Base-by-base conservation (phyloP, 2,113 vertebrate species). In the Alethe diademata region DNA sequence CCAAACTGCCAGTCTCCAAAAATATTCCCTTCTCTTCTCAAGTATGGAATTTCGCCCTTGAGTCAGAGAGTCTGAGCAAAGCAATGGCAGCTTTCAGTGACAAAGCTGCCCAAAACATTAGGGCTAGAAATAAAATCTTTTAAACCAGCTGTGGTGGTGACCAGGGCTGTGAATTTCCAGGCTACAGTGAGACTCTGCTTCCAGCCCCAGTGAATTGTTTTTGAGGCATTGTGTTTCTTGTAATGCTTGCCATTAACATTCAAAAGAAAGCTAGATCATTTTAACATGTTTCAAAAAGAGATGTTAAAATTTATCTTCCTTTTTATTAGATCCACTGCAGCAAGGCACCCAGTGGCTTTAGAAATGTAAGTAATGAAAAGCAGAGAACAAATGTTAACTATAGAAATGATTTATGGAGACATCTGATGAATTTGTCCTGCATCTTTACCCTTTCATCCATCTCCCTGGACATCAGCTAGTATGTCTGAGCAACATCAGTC, bases 251-350 rank as follows among this genome's bases (percentile, higher is more conserved):
- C 64, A 79, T 95, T 94, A 93, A 28, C 85, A 64, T 95, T 90
- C 64, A 74, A n/a, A 93, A 82, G 78, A 91, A 95, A 88, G 51
- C 71, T 88, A 80, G 92, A 94, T 91, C 85, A 83, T 92, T 94
- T 96, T 88, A 90, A 88, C 67, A 88, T 76, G 85, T 90, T 95
- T 96, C 88, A 86, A 90, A 96, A 95, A 64, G 36, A 51, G 79
- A 93, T 86, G 88, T 95, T 96, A 95, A 96, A 93, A 80, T 96
- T 94, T 94, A 93, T 96, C 78, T 94, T 86, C 88, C 92, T 90
- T 93, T 95, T 90, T 90, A 96, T 95, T 95, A 92, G 90, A 88
- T 76, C 36, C 85, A 80, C 64, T 94, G 85, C 64, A 91, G 81
- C 56, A 79, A 86, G 85, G 78, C 92, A 96, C 78, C 85, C 88